Base-by-base conservation (phyloP, 1,140 invertebrate species). In the Nasonia longicornis region DNA sequence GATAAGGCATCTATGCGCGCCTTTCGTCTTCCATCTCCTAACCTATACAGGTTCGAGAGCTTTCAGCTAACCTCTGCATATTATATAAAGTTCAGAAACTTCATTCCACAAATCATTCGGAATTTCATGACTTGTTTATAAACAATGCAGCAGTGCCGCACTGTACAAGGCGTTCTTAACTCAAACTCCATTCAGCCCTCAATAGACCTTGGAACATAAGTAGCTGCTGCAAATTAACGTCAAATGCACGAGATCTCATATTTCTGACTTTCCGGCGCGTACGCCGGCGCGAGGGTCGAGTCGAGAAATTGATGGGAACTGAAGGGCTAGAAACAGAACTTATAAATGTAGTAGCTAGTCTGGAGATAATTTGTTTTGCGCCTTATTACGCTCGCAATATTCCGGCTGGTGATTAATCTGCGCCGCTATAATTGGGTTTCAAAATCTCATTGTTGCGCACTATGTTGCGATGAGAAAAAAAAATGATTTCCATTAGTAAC, bases 341-440 rank as follows among this genome's bases (percentile, higher is more conserved):
- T 66, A 67, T 67, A 77, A 77, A 77, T 77, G 75, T 77, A 48
- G 35, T 76, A 58, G 75, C 26, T 20, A 22, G 20, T 16, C 64
- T 38, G 8, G 20, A 38, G 75, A 77, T 77, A 77, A 77, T 77
- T 77, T 77, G 64, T 77, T 77, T 77, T 77, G 42, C 64, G 22
- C 63, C 75, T 77, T 69, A 77, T 67, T 67, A 67, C 64, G 31
- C 22, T 45, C 26, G 35, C 20, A 29, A n/a, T 45, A 67, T 77
- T 67, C 12, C 14, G 29, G 29, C 16, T 26, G 7, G 14, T 77
- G 63, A 77, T 77, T 77, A 42, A 77, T 77, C 75, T 29, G 4
- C 16, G 6, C n/a, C 31, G 71, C 48, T 58, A 26, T 76, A 76
- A 76, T 76, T 76, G 20, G 31, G 35, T 66, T 38, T 31, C n/a